These are phyloP conservation scores for Acanthopleura granulata DNA, from an alignment of 2,888 invertebrate genomes.

Conservation along the genomic window DNA sequence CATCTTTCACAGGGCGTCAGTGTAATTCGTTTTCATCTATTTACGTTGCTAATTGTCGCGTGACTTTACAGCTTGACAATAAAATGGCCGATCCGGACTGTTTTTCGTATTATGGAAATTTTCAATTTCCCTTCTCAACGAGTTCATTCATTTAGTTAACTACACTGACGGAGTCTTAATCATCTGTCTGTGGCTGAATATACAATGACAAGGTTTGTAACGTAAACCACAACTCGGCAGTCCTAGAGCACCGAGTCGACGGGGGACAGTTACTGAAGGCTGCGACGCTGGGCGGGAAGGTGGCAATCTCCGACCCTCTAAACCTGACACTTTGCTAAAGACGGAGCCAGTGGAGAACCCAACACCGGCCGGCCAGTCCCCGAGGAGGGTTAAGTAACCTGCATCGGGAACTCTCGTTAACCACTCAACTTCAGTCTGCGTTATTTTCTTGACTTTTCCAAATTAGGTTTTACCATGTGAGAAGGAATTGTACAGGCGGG, in stretches of 20 bases:
- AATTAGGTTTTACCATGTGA: conserved; percentile 14
- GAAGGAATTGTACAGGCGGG: neutral
- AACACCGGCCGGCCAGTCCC: neutral
- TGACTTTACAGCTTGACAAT: neutral
- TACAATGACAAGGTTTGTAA: conserved; percentile 14
- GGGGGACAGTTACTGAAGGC: neutral
- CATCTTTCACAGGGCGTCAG: neutral
- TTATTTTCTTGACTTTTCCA: conserved; percentile 17
- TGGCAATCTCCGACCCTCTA: neutral
- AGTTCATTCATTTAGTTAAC: neutral
- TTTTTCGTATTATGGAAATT: conserved; percentile 5
- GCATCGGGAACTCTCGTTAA: neutral
- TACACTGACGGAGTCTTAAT: neutral
- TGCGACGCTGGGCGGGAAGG: neutral
- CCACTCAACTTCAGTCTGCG: conserved; percentile 1
- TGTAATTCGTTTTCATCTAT: neutral
- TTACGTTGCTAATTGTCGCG: neutral
- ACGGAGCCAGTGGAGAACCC: neutral
- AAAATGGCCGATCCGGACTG: neutral
- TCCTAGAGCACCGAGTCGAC: neutral
- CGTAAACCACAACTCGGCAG: neutral
- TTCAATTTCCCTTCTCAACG: neutral
- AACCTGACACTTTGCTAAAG: neutral
- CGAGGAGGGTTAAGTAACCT: conserved; percentile 13
- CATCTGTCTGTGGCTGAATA: neutral